Evolutionary conservation across 2,113 vertebrate species (phyloP).

Genomic region (Antennarius striatus): DNA sequence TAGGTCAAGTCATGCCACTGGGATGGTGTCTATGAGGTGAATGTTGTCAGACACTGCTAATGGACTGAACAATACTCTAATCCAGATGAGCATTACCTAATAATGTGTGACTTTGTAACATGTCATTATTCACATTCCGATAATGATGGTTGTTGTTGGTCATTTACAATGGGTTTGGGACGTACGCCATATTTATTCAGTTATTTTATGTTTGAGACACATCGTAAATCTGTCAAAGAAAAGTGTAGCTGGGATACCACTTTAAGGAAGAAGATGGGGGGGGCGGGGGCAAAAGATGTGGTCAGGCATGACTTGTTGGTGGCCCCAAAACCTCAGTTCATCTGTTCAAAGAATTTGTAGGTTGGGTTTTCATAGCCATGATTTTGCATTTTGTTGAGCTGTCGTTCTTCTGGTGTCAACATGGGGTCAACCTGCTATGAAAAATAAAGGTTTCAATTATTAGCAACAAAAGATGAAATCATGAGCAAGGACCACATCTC

Average conservation of each 20-base stretch:
- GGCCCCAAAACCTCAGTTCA: slow-evolving; percentile 78
- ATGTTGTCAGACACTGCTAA: slow-evolving; percentile 38
- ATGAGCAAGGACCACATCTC: too few species aligned
- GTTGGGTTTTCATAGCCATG: slow-evolving; percentile 87
- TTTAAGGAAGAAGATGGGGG: slow-evolving; percentile 9
- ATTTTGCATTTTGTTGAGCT: slow-evolving; percentile 88
- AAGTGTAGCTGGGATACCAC: slow-evolving; percentile 48
- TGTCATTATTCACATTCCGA: slow-evolving; percentile 61
- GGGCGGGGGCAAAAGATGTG: slow-evolving; percentile 31
- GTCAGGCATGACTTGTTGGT: slow-evolving; percentile 61
- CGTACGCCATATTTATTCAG: slow-evolving; percentile 38
- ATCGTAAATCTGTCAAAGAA: slow-evolving; percentile 52
- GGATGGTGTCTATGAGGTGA: slow-evolving; percentile 43
- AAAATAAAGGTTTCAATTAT: slow-evolving; percentile 29
- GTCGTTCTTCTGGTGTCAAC: slow-evolving; percentile 83
- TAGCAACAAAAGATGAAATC: not conserved
- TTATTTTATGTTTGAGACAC: slow-evolving; percentile 53
- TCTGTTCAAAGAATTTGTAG: slow-evolving; percentile 88
- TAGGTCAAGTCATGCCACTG: slow-evolving; percentile 67
- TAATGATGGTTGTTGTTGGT: slow-evolving; percentile 53
- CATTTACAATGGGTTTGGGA: slow-evolving; percentile 61
- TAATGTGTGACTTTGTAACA: slow-evolving; percentile 35
- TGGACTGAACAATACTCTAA: slow-evolving; percentile 32
- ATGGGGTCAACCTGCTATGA: slow-evolving; percentile 83
- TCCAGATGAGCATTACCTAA: slow-evolving; percentile 24